Base-by-base conservation (phyloP, 2,888 invertebrate species). In the Heteromyza rotundicornis region DNA sequence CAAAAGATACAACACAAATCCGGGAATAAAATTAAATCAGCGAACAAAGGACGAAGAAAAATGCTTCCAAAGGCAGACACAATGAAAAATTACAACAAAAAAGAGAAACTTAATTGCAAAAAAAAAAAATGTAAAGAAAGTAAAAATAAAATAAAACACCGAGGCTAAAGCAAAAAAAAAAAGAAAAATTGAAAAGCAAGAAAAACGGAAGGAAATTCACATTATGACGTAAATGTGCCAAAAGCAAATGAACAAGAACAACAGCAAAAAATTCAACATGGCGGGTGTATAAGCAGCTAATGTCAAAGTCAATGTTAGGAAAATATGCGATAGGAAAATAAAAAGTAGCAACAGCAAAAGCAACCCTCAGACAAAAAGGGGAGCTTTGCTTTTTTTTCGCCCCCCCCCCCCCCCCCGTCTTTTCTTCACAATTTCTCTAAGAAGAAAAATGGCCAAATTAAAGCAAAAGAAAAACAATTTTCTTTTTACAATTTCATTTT, bases 151-250 rank as follows among this genome's bases (percentile, higher is more conserved):
- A 16, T 58, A 24, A 32, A 23, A 55, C 5, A 52, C 14, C 24
- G 12, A 22, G 36, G 24, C 8, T 16, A 35, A 55, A 22, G 57
- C 17, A 55, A 36, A n/a, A n/a, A n/a, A n/a, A n/a, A n/a, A n/a
- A n/a, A n/a, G n/a, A n/a, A n/a, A n/a, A n/a, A n/a, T n/a, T n/a
- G n/a, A n/a, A 27, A 49, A 12, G 22, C 23, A 59, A 63, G 58
- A 54, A 63, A 64, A 65, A 68, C 68, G 73, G 77, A 71, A 77
- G 76, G 76, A 71, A 74, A 74, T 74, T 70, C 73, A 73, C 73
- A 75, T 76, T 74, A 74, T 77, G 75, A 77, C 76, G 77, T 75
- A 77, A 77, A 75, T 74, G 73, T 74, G 77, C 74, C 72, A 71
- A 74, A 74, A 77, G 74, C 75, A 76, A 71, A 68, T 23, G 36